Percentiles rank a stretch among this genome's conserved stretches.
phyloP scores from a whole-genome alignment of 1,140 invertebrate species.

The Pseudoatta argentina region DNA sequence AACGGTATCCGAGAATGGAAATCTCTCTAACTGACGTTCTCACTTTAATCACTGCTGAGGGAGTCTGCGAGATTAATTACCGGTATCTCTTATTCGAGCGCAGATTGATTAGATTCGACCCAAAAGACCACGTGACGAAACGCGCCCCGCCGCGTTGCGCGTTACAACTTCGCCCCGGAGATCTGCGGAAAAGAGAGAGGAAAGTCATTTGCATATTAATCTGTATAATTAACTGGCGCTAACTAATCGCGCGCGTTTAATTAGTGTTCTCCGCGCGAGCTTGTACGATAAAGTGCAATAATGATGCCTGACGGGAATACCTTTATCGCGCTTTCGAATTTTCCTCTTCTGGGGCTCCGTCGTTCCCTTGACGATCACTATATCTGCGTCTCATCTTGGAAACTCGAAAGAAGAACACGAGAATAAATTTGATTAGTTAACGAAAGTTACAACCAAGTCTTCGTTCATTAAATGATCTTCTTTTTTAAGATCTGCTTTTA shows the following conservation, averaged over 20 bases:
- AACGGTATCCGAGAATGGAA: slow-evolving; percentile 37
- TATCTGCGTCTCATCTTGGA: neutral
- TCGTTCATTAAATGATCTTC: neutral
- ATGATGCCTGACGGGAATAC: slow-evolving; percentile 27
- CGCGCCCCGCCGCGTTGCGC: slow-evolving; percentile 23
- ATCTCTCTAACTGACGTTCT: slow-evolving; percentile 35
- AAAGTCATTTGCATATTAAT: slow-evolving; percentile 78
- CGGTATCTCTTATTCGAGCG: slow-evolving; percentile 59
- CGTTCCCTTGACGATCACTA: too few species aligned
- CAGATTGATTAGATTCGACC: slow-evolving; percentile 62
- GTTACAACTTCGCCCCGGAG: slow-evolving; percentile 40
- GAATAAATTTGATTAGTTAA: slow-evolving; percentile 11
- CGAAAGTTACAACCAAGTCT: neutral
- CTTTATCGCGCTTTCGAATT: slow-evolving; percentile 37
- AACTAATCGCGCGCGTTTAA: slow-evolving; percentile 77
- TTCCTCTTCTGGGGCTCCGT: neutral
- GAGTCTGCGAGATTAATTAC: slow-evolving; percentile 71
- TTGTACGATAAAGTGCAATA: slow-evolving; percentile 47
- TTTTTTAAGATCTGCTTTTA: neutral
- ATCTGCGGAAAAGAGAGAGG: slow-evolving; percentile 35
- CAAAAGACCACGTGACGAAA: slow-evolving; percentile 51
- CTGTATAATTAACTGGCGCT: slow-evolving; percentile 77
- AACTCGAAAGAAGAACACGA: neutral
- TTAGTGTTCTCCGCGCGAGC: slow-evolving; percentile 62
- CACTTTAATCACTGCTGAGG: slow-evolving; percentile 45